Evolutionary conservation across 1,140 invertebrate genomes (phyloP).

Genomic region (Spodoptera litura): DNA sequence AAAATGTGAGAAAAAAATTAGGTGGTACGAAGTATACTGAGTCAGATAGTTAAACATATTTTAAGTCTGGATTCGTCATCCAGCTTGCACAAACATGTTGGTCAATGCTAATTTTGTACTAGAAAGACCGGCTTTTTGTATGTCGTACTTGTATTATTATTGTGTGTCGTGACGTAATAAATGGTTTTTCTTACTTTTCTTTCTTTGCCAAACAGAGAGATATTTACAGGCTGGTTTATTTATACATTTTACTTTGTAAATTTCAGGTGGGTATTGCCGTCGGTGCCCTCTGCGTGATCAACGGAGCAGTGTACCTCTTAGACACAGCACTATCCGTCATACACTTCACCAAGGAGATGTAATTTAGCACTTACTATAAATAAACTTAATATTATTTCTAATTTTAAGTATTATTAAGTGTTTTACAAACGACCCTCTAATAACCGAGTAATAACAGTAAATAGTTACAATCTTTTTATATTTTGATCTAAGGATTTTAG

Average conservation of each 20-base stretch:
- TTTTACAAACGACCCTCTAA: conserved; percentile 20
- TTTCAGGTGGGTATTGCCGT: conserved; percentile 91
- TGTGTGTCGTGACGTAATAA: too few species aligned
- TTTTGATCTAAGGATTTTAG: neutral
- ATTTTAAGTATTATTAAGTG: conserved; percentile 42
- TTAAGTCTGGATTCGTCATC: too few species aligned
- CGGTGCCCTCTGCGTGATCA: conserved; percentile 91
- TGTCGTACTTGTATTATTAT: too few species aligned
- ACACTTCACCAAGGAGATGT: conserved; percentile 89
- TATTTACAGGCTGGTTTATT: neutral
- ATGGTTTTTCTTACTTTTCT: too few species aligned
- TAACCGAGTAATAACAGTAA: neutral
- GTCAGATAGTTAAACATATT: too few species aligned
- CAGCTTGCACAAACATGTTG: too few species aligned
- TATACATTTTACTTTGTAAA: conserved; percentile 30
- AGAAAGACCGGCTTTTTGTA: too few species aligned
- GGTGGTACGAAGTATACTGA: too few species aligned
- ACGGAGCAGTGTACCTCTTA: conserved; percentile 91
- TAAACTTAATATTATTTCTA: conserved; percentile 47
- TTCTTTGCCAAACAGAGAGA: too few species aligned
- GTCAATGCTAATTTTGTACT: too few species aligned
- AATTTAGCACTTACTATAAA: conserved; percentile 50
- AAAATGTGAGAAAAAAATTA: too few species aligned
- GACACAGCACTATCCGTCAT: conserved; percentile 92
- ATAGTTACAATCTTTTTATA: neutral